Evolutionary conservation across 2,888 invertebrate species (phyloP).

Genomic region (Leistus spinibarbis): DNA sequence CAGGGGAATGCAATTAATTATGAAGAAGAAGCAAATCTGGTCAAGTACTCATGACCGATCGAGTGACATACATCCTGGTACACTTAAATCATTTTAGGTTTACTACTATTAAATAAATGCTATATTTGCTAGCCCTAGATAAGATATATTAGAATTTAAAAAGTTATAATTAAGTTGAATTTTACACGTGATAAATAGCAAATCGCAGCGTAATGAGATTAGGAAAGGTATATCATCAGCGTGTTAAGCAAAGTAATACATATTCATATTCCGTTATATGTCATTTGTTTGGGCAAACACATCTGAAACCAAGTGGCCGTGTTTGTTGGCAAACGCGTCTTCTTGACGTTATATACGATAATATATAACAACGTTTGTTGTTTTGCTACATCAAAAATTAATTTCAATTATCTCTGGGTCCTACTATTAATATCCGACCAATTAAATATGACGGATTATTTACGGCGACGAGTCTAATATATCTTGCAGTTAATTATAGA

Average conservation of each 20-base stretch:
- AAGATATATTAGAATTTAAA: no score
- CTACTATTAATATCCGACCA: conserved; percentile 2
- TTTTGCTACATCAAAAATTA: conserved; percentile 26
- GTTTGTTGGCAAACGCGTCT: neutral
- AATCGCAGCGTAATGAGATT: neutral
- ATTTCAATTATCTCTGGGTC: conserved; percentile 15
- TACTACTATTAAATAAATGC: no score
- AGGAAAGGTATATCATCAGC: neutral
- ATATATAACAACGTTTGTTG: neutral
- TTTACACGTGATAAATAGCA: neutral
- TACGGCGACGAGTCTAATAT: conserved; percentile 4
- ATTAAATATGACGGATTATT: conserved; percentile 6
- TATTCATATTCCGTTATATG: neutral
- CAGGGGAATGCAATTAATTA: no score
- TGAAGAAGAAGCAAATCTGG: no score
- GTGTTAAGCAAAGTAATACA: neutral
- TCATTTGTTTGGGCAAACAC: neutral
- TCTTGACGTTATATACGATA: neutral
- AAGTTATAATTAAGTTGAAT: neutral
- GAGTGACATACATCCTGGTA: no score
- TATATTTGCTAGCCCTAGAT: no score
- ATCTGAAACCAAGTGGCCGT: neutral
- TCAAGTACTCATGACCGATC: no score
- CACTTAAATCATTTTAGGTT: no score
- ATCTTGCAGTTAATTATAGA: neutral